Evolutionary conservation across 1,140 invertebrate genomes (phyloP), one percentile per base, ranked within the genome.

Genomic region (Saccostrea glomerata): DNA sequence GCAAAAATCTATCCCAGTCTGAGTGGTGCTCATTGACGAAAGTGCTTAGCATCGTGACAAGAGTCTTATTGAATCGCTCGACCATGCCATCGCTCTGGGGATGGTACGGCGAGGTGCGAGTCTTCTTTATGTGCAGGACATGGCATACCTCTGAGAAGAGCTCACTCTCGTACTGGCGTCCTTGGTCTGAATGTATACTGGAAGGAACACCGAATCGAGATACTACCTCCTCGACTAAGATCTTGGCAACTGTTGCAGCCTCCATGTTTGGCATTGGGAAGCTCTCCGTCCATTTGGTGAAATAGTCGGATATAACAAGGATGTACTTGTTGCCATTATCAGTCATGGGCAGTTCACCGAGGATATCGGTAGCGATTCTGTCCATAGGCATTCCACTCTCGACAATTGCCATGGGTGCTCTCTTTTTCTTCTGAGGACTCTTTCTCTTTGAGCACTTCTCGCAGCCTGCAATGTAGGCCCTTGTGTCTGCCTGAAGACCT

Each of bases 61-160:
- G 47, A 9, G 47, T 47, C 47, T 47, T 47, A 47, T 47, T 47
- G 47, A 92, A 90, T 23, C 93, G 88, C 54, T 94, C 91, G 7
- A 92, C 89, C 88, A 88, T 88, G 1, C 30, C 30, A 36, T 36
- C 30, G 11, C 90, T 90, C 83, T 92, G 88, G 20, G 88, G 90
- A 17, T 89, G 88, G 20, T 47, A 47, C 6, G 47, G 90, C 89
- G 30, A 84, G 77, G 58, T 90, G 89, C 5, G 88, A 36, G 89
- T 90, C 60, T 90, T 82, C 13, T 56, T 60, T 17, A 86, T 88
- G 17, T 85, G 86, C 17, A 90, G 82, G 17, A 90, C 23, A 0
- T 70, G 5, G 47, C 86, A 90, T n/a, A 87, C 47, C 36, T 88
- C 88, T 1, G 7, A 12, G 47, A 90, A 89, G 1, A 90, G 84